Conservation (phyloP, 1,140 invertebrate species). For the Eubasilissa regina region DNA sequence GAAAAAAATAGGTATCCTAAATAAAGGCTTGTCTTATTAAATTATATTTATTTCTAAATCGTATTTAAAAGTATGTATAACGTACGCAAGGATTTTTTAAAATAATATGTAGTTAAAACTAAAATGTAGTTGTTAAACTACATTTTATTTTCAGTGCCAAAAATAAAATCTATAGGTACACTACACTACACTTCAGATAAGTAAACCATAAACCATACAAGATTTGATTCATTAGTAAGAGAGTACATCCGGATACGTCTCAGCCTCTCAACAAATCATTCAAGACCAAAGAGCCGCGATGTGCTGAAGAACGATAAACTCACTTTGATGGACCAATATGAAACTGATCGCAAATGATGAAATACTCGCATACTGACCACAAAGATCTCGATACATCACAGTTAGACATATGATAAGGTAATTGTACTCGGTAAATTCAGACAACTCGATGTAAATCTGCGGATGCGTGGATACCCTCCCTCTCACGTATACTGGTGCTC, state of each 20-base stretch:
- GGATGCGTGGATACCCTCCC: not conserved
- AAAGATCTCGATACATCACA: conserved; percentile 2
- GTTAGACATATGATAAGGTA: conserved; percentile 21
- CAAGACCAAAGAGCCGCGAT: not conserved
- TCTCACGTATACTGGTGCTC: not conserved
- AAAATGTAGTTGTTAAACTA: too few relatives aligned
- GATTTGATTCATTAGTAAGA: conserved; percentile 8
- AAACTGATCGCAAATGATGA: conserved; percentile 29
- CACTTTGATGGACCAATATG: conserved; percentile 24
- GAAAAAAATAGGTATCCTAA: too few relatives aligned
- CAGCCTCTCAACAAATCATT: conserved; percentile 23
- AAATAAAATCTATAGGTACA: conserved; percentile 1
- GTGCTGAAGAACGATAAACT: conserved; percentile 11
- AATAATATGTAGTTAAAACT: too few relatives aligned
- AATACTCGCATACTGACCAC: conserved; percentile 29
- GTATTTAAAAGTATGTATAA: too few relatives aligned
- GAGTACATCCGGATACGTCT: conserved; percentile 1
- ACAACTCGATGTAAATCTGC: not conserved
- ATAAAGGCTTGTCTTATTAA: too few relatives aligned
- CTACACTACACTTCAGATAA: not conserved
- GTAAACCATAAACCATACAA: conserved; percentile 12
- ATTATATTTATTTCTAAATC: too few relatives aligned
- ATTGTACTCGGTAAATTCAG: conserved; percentile 5
- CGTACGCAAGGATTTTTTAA: too few relatives aligned
- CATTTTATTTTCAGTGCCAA: not conserved